Conservation (phyloP, 1,140 invertebrate genomes). For the Trichogramma pretiosum region DNA sequence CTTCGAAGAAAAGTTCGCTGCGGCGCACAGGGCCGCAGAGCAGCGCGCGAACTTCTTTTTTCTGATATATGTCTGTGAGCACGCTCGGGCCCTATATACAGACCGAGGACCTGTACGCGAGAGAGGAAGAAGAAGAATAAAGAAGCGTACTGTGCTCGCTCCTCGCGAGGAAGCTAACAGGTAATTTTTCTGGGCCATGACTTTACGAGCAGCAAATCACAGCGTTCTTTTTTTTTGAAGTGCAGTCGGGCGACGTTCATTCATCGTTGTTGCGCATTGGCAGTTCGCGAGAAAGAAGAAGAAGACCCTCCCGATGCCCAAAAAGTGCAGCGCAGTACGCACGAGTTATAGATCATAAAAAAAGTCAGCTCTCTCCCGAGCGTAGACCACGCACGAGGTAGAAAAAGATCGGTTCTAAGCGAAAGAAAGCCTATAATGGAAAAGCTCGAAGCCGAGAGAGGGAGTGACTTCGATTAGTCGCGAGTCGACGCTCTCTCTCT, state of each 20-base stretch:
- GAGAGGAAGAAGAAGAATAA: too few relatives aligned
- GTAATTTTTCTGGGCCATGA: constrained; percentile 14
- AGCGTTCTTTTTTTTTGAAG: constrained; percentile 11
- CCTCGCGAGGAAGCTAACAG: not conserved
- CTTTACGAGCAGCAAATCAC: constrained; percentile 16
- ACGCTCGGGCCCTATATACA: too few relatives aligned
- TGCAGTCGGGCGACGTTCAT: too few relatives aligned
- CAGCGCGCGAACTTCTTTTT: too few relatives aligned
- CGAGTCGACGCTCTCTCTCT: not conserved
- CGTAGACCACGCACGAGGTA: not conserved
- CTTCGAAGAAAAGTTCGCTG: too few relatives aligned
- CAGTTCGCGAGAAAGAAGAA: not conserved
- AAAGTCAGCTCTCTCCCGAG: not conserved
- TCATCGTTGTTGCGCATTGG: not conserved
- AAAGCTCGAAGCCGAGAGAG: not conserved
- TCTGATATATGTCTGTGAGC: too few relatives aligned
- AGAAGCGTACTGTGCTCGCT: too few relatives aligned
- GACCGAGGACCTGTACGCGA: too few relatives aligned
- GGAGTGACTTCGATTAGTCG: not conserved
- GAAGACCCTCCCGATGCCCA: not conserved
- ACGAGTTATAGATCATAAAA: not conserved
- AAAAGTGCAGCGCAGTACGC: not conserved
- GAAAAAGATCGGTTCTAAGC: not conserved
- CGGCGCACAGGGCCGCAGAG: too few relatives aligned
- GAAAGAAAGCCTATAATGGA: not conserved